Conservation (phyloP, 2,113 vertebrate genomes). For the Poeciliopsis prolifica region DNA sequence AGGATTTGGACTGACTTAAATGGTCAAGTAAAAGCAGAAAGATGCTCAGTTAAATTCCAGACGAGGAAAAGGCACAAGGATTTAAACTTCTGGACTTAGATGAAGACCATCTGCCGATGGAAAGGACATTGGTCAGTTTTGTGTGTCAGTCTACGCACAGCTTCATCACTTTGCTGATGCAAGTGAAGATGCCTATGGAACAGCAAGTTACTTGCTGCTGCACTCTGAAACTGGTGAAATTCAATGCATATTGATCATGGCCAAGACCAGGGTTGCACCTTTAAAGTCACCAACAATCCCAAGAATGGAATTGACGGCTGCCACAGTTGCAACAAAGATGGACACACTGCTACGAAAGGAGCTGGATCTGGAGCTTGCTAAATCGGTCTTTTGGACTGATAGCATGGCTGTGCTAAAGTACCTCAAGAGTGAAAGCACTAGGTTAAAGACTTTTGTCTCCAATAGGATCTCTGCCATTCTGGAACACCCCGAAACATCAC, state of each 20-base stretch:
- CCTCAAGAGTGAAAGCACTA: not conserved
- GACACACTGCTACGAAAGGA: conserved; percentile 44
- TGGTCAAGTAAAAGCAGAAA: not conserved
- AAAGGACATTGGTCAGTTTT: conserved; percentile 12
- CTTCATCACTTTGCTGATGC: conserved; percentile 6
- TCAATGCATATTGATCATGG: conserved; percentile 24
- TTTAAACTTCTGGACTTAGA: not conserved
- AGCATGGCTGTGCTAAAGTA: not conserved
- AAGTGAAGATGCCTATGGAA: conserved; percentile 24
- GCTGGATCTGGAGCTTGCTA: conserved; percentile 11
- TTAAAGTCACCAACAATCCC: conserved; percentile 24
- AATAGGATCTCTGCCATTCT: not conserved
- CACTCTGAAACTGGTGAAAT: not conserved
- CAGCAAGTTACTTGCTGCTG: conserved; percentile 13
- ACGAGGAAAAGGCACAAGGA: not conserved
- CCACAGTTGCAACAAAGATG: conserved; percentile 32
- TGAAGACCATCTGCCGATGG: not conserved
- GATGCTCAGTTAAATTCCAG: not conserved
- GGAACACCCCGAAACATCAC: not conserved
- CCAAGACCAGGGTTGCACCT: conserved; percentile 25
- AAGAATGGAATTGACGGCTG: conserved; percentile 39
- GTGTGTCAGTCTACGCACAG: not conserved
- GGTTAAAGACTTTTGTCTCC: conserved; percentile 5
- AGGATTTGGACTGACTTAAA: too few relatives aligned
- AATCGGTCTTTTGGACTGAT: conserved; percentile 3